Conservation (phyloP, 2,888 invertebrate genomes). For the Caenorhabditis sp. region DNA sequence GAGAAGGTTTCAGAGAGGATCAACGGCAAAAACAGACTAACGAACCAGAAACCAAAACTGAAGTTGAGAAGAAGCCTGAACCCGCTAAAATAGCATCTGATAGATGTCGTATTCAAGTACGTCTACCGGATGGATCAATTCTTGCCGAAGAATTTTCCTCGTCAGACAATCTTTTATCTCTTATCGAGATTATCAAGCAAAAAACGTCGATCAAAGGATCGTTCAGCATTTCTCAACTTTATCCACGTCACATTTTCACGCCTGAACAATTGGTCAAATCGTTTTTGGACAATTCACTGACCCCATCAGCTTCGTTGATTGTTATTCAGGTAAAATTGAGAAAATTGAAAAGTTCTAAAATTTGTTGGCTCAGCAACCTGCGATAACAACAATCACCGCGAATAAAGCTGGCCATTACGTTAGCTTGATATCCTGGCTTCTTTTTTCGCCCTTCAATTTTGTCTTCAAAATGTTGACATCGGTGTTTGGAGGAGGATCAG, state of each 20-base stretch:
- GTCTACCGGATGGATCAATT: constrained; percentile 38
- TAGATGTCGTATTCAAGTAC: constrained; percentile 46
- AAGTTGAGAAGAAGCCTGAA: not conserved
- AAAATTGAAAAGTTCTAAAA: not conserved
- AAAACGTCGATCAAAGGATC: constrained; percentile 16
- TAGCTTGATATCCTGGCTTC: constrained; percentile 9
- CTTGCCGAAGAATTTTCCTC: constrained; percentile 50
- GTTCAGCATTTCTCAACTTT: constrained; percentile 45
- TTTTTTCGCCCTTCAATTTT: constrained; percentile 18
- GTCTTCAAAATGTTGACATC: constrained; percentile 7
- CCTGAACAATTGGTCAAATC: constrained; percentile 36
- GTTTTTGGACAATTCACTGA: constrained; percentile 44
- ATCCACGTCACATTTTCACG: constrained; percentile 43
- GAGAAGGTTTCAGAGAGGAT: constrained; percentile 14
- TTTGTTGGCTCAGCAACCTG: not conserved
- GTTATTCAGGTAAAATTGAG: constrained; percentile 28
- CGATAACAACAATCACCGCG: not conserved
- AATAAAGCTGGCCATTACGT: not conserved
- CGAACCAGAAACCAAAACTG: constrained; percentile 6
- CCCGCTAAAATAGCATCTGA: not conserved
- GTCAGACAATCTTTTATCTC: constrained; percentile 31
- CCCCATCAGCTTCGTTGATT: constrained; percentile 45
- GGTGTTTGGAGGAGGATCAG: not conserved
- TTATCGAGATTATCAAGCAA: constrained; percentile 29
- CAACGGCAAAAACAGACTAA: constrained; percentile 1